Evolutionary conservation across 2,797 vertebrate species (phyloP).

Genomic region (Pipistrellus nathusii): DNA sequence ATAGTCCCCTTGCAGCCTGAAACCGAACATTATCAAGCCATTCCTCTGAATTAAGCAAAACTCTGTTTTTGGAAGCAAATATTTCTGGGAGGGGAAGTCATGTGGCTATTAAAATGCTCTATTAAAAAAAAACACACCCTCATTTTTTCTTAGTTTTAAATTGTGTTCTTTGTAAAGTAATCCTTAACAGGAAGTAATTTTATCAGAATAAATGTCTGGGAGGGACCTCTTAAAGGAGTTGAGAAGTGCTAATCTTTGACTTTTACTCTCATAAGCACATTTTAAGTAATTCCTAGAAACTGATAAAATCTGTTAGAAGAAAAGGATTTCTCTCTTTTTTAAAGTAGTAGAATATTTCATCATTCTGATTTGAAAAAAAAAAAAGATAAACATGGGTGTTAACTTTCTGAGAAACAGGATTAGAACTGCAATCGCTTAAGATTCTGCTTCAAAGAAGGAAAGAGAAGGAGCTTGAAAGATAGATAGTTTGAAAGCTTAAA

Average conservation of each 20-base stretch:
- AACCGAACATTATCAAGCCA: neutral
- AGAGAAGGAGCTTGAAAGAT: conserved; percentile 67
- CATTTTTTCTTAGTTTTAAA: conserved; percentile 65
- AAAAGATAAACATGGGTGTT: conserved; percentile 66
- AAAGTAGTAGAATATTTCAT: conserved; percentile 73
- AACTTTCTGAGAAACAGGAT: conserved; percentile 61
- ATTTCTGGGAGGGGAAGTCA: conserved; percentile 61
- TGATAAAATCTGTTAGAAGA: conserved; percentile 72
- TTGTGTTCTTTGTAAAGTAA: conserved; percentile 69
- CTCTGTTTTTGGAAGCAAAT: conserved; percentile 61
- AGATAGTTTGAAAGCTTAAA: conserved; percentile 54
- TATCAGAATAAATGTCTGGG: conserved; percentile 61
- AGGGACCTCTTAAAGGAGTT: conserved; percentile 56
- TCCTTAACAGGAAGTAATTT: conserved; percentile 60
- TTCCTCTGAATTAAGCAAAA: conserved; percentile 6
- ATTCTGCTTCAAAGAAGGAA: conserved; percentile 68
- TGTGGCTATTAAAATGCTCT: conserved; percentile 65
- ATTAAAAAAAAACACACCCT: conserved; percentile 10
- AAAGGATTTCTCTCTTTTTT: conserved; percentile 44
- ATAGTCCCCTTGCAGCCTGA: neutral
- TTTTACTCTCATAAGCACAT: conserved; percentile 73
- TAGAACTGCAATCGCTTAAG: conserved; percentile 27
- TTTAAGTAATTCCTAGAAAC: conserved; percentile 75
- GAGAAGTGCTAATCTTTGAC: conserved; percentile 74
- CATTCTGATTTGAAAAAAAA: conserved; percentile 68